Percentiles rank a stretch among this genome's conserved stretches.
These are phyloP conservation scores for Astropecten irregularis DNA, from an alignment of 53 echinoderm and acorn worm species.

Conservation along the genomic window DNA sequence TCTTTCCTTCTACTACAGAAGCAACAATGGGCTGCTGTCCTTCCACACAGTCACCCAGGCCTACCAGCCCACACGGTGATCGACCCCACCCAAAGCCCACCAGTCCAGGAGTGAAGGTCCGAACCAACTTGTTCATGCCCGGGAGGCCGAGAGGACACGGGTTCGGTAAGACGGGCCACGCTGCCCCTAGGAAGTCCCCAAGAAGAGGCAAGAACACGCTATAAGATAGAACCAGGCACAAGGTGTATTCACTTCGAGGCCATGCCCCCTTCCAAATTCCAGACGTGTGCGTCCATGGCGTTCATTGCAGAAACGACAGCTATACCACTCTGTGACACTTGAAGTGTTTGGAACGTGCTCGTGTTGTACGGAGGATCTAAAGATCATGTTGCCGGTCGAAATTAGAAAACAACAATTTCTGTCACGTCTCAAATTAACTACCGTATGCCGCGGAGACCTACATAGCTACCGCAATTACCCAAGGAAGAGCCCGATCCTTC, in stretches of 20 bases:
- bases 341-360: too few species aligned
- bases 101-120: background rate
- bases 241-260: background rate
- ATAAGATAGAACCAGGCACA: background rate
- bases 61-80: background rate
- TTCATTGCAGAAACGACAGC: too few species aligned
- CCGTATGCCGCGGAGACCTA: too few species aligned
- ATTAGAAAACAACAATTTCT: too few species aligned
- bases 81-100: background rate
- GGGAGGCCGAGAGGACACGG: background rate
- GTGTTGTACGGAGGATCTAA: too few species aligned
- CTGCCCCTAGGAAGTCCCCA: background rate
- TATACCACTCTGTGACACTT: too few species aligned
- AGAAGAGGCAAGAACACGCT: background rate
- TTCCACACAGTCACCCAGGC: too few species aligned
- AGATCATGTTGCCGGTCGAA: too few species aligned
- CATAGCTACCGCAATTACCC: too few species aligned
- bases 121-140: background rate
- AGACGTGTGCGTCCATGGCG: too few species aligned
- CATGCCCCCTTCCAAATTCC: background rate
- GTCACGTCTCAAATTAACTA: too few species aligned
- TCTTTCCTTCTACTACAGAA: background rate
- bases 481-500: too few species aligned
- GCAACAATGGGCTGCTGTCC: background rate
- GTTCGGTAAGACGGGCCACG: background rate